Evolutionary conservation across 64 coral and sea anemone genomes (phyloP).

Genomic region (Porites lutea): DNA sequence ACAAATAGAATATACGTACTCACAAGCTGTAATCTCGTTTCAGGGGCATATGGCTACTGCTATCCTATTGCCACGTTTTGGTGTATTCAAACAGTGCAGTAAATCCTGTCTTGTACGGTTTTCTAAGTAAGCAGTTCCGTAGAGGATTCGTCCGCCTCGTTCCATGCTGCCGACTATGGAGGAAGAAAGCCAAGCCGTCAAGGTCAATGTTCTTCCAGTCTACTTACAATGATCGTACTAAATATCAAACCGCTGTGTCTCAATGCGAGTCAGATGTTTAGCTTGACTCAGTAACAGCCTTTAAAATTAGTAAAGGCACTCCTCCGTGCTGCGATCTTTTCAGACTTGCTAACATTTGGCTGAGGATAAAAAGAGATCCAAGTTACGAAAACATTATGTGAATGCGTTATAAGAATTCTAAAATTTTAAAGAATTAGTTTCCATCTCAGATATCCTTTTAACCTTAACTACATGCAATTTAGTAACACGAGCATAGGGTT

Average conservation of each 20-base stretch:
- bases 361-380: too few relatives aligned
- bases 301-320: background rate
- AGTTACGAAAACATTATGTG: too few relatives aligned
- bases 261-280: slow-evolving; percentile 11
- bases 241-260: background rate
- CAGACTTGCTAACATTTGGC: too few relatives aligned
- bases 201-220: slow-evolving; percentile 41
- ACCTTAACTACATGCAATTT: too few relatives aligned
- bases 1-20: background rate
- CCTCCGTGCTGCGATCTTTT: background rate
- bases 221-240: slow-evolving; percentile 6
- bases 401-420: too few relatives aligned
- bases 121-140: slow-evolving; percentile 87
- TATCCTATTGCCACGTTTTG: slow-evolving; percentile 83
- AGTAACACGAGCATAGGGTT: too few relatives aligned
- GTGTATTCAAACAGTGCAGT: slow-evolving; percentile 84
- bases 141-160: slow-evolving; percentile 72
- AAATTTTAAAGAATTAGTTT: too few relatives aligned
- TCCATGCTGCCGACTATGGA: slow-evolving; percentile 44
- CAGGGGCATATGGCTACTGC: slow-evolving; percentile 72
- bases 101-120: slow-evolving; percentile 86
- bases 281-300: background rate
- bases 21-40: background rate
- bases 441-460: too few relatives aligned
- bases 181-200: background rate